A percentile compares a stretch with the other conserved stretches of the same genome.
Evolutionary conservation across 2,797 vertebrate genomes (phyloP).

Genomic region (Choloepus didactylus): DNA sequence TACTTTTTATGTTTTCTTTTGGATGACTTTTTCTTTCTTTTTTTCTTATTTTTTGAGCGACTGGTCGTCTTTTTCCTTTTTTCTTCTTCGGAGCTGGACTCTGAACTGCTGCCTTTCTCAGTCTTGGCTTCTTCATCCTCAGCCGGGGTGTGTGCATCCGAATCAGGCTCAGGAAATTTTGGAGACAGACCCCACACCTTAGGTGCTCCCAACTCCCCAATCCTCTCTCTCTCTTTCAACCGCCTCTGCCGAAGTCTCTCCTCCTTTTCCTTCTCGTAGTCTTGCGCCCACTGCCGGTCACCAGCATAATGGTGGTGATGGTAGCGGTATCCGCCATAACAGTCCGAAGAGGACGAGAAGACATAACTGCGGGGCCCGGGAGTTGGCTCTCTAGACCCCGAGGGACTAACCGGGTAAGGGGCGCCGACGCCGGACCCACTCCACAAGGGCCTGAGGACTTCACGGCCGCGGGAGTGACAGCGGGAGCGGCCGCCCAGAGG

Average conservation of each 20-base stretch:
- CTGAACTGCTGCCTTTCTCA: conserved; percentile 91
- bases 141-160: conserved; percentile 94
- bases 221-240: conserved; percentile 92
- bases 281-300: neutral
- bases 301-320: neutral
- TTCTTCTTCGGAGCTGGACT: conserved; percentile 93
- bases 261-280: conserved; percentile 29
- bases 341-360: accelerated
- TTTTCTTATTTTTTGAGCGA: conserved; percentile 83
- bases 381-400: neutral
- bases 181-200: conserved; percentile 95
- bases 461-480: neutral
- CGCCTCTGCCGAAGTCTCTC: conserved; percentile 84
- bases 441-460: neutral
- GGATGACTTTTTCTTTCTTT: conserved; percentile 93
- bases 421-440: accelerated
- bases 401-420: accelerated
- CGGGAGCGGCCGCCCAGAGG: neutral
- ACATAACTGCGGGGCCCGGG: accelerated
- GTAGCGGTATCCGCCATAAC: neutral
- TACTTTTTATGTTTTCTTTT: conserved; percentile 93
- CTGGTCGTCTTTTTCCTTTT: conserved; percentile 88
- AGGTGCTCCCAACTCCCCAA: conserved; percentile 92
- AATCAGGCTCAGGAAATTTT: conserved; percentile 90
- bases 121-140: conserved; percentile 90